Evolutionary conservation across 2,797 vertebrate species (phyloP).

Genomic region (Trematomus bernacchii): DNA sequence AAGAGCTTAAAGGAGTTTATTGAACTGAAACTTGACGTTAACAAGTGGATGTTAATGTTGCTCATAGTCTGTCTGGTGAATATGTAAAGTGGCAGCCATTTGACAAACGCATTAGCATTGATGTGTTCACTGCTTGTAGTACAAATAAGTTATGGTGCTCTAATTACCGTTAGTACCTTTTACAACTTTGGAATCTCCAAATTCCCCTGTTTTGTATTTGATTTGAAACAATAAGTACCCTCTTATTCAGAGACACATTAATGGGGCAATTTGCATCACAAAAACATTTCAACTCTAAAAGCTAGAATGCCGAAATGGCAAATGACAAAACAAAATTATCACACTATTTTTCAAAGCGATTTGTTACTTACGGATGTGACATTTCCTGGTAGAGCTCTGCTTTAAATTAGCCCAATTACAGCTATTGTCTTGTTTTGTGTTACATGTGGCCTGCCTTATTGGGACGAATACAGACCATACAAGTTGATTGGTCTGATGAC

Average conservation of each 20-base stretch:
- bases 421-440: not conserved
- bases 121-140: not conserved
- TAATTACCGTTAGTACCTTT: not conserved
- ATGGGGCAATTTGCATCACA: not conserved
- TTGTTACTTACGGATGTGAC: not conserved
- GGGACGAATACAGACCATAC: not conserved
- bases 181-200: not conserved
- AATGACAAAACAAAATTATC: not conserved
- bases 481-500: not conserved
- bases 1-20: too few relatives aligned
- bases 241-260: not conserved
- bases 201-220: not conserved
- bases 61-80: too few relatives aligned
- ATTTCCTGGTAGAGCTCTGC: not conserved
- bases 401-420: slow-evolving; percentile 5
- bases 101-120: not conserved
- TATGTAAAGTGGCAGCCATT: too few relatives aligned
- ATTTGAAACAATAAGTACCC: not conserved
- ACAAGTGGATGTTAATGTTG: too few relatives aligned
- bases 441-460: not conserved
- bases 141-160: not conserved
- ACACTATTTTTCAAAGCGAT: slow-evolving; percentile 4
- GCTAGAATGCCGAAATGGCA: slow-evolving; percentile 2
- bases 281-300: not conserved
- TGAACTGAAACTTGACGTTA: too few relatives aligned